These are phyloP conservation scores for Aurelia aurita DNA, from an alignment of 30 jellyfish, hydroid and myxozoan species.

Conservation along the genomic window DNA sequence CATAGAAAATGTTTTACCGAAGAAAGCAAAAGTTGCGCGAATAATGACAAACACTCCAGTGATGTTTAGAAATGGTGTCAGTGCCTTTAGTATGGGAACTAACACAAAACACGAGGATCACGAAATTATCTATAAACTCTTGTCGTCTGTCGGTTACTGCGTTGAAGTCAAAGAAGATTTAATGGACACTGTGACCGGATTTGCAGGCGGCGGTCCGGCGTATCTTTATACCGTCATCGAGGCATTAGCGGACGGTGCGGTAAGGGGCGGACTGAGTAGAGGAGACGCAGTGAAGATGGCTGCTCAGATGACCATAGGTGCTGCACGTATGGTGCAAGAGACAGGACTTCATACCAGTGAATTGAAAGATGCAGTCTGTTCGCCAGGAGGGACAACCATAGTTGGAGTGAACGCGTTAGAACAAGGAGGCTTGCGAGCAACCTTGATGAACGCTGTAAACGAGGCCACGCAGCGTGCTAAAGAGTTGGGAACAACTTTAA, in stretches of 20 bases:
- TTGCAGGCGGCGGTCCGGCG: conserved; percentile 98
- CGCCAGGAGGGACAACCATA: conserved; percentile 85
- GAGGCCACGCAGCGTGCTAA: conserved; percentile 73
- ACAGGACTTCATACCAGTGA: conserved; percentile 76
- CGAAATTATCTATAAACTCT: conserved; percentile 55
- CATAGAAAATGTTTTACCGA: conserved; percentile 61
- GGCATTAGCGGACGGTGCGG: conserved; percentile 90
- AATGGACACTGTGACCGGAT: conserved; percentile 86
- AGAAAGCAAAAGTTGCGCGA: conserved; percentile 63
- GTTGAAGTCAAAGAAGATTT: conserved; percentile 73
- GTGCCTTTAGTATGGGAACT: conserved; percentile 78
- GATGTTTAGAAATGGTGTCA: conserved; percentile 72
- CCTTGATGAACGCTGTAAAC: conserved; percentile 75
- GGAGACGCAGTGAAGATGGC: conserved; percentile 81
- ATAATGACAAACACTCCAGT: conserved; percentile 85
- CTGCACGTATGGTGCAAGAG: conserved; percentile 85
- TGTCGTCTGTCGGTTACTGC: conserved; percentile 81
- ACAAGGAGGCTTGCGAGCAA: conserved; percentile 66
- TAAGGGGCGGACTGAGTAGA: conserved; percentile 76
- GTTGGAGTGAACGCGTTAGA: conserved; percentile 86
- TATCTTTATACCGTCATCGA: conserved; percentile 79
- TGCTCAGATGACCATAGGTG: conserved; percentile 79
- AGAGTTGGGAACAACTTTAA: conserved; percentile 55
- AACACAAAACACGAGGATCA: conserved; percentile 65
- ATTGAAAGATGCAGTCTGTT: conserved; percentile 76